Evolutionary conservation across 2,888 invertebrate species (phyloP), one percentile per base, ranked within the genome.

Genomic region (Marronus borbonicus): DNA sequence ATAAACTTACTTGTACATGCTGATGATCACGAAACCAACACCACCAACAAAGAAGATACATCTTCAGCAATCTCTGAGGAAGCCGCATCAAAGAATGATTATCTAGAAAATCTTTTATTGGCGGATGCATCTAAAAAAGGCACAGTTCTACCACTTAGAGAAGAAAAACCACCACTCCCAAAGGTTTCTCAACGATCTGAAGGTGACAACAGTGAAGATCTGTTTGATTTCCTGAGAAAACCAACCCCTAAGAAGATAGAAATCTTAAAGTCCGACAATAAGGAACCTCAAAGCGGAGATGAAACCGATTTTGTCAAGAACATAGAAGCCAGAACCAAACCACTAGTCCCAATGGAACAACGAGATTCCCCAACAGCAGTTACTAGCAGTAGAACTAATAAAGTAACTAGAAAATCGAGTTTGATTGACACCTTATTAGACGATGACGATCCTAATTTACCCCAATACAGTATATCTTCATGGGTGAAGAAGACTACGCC

Each of bases 391-490:
- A 44, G 44, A 44, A 44, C 39, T 5, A 65, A 3, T 8, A 65
- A 39, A 39, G 39, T 39, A 36, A 5, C 24, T 14, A 10, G n/a
- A 28, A 28, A 50, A 7, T 28, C 12, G 12, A 52, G 49, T 28
- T 50, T 68, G 5, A 68, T 50, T 4, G 68, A 68, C 5, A 12
- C 20, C 12, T n/a, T 68, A 68, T 68, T 68, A 3, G 28, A 52
- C 0, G 50, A 68, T 39, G 68, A 68, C 5, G 68, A 17, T 20
- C 44, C 10, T 2, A 8, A 7, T n/a, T 20, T 24, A 28, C n/a
- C 68, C 20, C 24, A 50, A 14, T 50, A 49, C 24, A n/a, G 28
- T 14, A 50, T 68, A 2, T 3, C 10, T 14, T 68, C 68, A 12
- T 50, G n/a, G 17, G 50, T 50, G 3, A 68, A 52, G 50, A 68